Conservation (phyloP, 2,113 vertebrate species). For the Macquaria australasica region DNA sequence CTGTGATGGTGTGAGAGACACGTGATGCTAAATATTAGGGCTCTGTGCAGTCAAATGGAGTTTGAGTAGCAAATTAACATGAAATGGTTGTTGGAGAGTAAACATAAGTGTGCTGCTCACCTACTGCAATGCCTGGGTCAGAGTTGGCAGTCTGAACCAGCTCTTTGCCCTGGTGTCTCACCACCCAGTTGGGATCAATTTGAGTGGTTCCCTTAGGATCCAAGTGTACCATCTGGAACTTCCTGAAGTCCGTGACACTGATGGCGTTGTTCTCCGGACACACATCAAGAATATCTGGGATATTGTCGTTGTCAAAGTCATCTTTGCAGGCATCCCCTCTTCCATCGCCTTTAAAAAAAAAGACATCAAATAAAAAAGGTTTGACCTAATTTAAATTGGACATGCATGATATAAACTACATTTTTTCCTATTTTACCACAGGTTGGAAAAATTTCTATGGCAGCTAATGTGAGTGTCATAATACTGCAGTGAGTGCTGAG, state of each 20-base stretch:
- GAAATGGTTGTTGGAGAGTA: background rate
- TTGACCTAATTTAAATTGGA: conserved; percentile 40
- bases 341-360: conserved; percentile 88
- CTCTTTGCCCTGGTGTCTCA: conserved; percentile 97
- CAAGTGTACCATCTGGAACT: conserved; percentile 98
- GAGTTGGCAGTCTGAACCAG: conserved; percentile 98
- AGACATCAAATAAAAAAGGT: conserved; percentile 17
- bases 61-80: background rate
- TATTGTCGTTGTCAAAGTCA: conserved; percentile 96
- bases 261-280: conserved; percentile 97
- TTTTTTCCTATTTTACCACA: conserved; percentile 24
- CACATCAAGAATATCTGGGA: conserved; percentile 94
- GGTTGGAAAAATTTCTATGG: conserved; percentile 39
- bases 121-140: conserved; percentile 97
- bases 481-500: conserved; percentile 36
- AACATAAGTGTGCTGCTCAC: conserved; percentile 81
- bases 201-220: conserved; percentile 99
- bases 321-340: conserved; percentile 97
- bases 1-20: conserved; percentile 72
- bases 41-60: background rate
- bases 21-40: background rate
- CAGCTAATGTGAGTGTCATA: conserved; percentile 46
- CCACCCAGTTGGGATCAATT: conserved; percentile 99
- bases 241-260: conserved; percentile 95
- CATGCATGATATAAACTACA: background rate